Conservation (phyloP, 2,888 invertebrate genomes). For the Polydrusus tereticollis region DNA sequence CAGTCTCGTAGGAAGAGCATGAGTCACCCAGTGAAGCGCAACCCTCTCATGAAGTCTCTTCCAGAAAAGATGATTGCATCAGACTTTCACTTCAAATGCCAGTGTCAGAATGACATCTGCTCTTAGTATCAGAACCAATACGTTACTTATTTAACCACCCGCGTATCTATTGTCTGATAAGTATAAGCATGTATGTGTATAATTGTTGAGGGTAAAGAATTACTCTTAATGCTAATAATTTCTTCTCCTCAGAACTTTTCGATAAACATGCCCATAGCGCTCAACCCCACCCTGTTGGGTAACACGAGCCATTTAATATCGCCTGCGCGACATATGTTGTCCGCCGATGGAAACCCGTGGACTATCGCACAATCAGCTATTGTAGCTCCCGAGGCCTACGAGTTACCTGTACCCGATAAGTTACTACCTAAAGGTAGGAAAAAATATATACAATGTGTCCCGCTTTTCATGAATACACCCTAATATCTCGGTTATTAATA, state of each 20-base stretch:
- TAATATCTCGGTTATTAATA: no score
- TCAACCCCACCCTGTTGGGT: slow-evolving; percentile 61
- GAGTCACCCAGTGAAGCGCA: no score
- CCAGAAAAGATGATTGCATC: no score
- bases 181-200: background rate
- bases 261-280: slow-evolving; percentile 62
- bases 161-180: no score
- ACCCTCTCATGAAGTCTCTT: no score
- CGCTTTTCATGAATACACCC: no score
- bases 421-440: slow-evolving; percentile 62
- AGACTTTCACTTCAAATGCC: no score
- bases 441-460: background rate
- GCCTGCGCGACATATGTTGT: slow-evolving; percentile 61
- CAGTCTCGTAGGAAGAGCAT: no score
- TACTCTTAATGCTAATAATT: no score
- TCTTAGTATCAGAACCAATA: no score
- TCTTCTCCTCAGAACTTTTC: slow-evolving; percentile 57
- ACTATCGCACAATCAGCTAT: background rate
- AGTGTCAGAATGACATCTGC: no score
- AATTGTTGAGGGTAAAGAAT: background rate
- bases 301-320: slow-evolving; percentile 62
- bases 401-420: slow-evolving; percentile 66
- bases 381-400: slow-evolving; percentile 63
- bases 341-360: slow-evolving; percentile 33
- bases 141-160: no score